These are phyloP conservation scores for Ceratina japonica DNA, from an alignment of 1,140 invertebrate genomes.

Conservation along the genomic window DNA sequence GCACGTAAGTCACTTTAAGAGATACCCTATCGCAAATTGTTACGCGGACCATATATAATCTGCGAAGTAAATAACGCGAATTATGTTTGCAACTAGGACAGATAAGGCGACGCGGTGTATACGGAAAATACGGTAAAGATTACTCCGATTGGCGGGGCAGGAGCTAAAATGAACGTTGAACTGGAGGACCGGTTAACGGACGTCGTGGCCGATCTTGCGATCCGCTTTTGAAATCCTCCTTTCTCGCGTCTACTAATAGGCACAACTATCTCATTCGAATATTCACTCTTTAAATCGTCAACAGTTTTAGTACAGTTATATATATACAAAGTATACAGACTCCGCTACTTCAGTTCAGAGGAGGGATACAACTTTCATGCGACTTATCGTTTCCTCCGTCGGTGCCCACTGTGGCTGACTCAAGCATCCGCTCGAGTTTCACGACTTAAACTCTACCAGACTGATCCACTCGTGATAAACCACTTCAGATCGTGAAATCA, in stretches of 20 bases:
- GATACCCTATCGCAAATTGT: neutral
- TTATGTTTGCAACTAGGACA: too few species aligned
- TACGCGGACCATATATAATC: too few species aligned
- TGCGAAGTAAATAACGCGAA: neutral
- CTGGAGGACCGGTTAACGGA: neutral
- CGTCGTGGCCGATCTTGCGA: conserved; percentile 4
- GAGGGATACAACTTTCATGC: conserved; percentile 38
- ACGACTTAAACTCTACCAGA: neutral
- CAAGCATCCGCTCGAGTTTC: neutral
- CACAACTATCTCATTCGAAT: conserved; percentile 24
- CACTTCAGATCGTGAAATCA: too few species aligned
- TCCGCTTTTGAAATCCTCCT: neutral
- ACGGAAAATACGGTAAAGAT: neutral
- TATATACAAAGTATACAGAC: conserved; percentile 66
- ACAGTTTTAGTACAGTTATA: conserved; percentile 59
- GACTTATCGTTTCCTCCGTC: conserved; percentile 9
- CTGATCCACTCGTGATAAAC: too few species aligned
- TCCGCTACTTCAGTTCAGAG: conserved; percentile 37
- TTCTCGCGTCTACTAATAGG: conserved; percentile 4
- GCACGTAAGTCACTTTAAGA: neutral
- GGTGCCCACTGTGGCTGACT: neutral
- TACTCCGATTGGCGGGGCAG: neutral
- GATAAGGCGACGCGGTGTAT: too few species aligned
- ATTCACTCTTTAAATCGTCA: conserved; percentile 25
- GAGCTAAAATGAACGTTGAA: neutral